phyloP scores from a whole-genome alignment of 2,797 vertebrate genomes.

The Vireo griseus region DNA sequence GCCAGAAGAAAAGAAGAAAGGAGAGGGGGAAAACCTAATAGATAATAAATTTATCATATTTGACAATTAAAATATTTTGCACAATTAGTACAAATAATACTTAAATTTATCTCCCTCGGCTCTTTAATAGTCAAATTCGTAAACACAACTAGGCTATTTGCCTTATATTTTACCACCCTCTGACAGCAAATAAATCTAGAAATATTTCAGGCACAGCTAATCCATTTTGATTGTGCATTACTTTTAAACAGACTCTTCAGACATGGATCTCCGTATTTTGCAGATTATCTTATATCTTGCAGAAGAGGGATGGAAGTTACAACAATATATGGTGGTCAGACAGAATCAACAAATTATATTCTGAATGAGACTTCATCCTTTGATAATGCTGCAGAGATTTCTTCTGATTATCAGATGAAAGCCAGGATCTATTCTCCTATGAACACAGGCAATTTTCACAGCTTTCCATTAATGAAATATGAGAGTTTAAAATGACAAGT shows the following conservation, averaged over 20 bases:
- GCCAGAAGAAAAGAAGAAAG: neutral
- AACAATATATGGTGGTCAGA: neutral
- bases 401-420: constrained; percentile 38
- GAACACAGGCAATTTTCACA: neutral
- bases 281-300: constrained; percentile 20
- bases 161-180: constrained; percentile 37
- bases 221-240: constrained; percentile 18
- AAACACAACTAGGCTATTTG: constrained; percentile 22
- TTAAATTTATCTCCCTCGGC: neutral
- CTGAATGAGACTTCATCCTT: neutral
- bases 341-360: neutral
- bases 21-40: rapidly evolving
- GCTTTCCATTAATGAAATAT: constrained; percentile 5
- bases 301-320: constrained; percentile 11
- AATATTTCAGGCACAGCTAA: constrained; percentile 15
- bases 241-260: constrained; percentile 22
- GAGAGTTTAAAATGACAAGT: neutral
- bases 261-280: neutral
- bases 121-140: neutral
- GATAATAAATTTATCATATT: neutral
- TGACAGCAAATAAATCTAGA: constrained; percentile 41
- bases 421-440: neutral
- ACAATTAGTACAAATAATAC: constrained; percentile 6
- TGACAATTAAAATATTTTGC: neutral
- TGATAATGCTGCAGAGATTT: constrained; percentile 25